Percentiles rank a stretch among this genome's conserved stretches.
phyloP scores from a whole-genome alignment of 1,140 invertebrate genomes.

The Ctenoplectra terminalis region DNA sequence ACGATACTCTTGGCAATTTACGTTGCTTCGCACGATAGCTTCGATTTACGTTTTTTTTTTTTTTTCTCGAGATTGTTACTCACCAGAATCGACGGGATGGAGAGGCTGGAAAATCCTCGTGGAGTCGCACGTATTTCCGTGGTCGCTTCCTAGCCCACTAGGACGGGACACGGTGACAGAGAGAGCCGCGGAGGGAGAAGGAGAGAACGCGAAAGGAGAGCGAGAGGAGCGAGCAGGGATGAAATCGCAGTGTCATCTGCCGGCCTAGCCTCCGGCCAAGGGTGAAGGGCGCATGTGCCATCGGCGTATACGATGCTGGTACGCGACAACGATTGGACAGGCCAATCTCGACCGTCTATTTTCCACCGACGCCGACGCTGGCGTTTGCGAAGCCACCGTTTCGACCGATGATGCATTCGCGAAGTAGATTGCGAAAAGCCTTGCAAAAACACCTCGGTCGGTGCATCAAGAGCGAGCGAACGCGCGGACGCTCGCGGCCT shows the following conservation, averaged over 20 bases:
- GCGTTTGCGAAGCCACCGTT: too few relatives aligned
- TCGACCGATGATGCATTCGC: conserved; percentile 11
- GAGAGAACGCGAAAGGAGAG: conserved; percentile 15
- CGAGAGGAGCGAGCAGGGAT: conserved; percentile 36
- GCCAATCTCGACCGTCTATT: conserved; percentile 44
- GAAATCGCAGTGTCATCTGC: conserved; percentile 57
- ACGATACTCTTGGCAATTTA: background rate
- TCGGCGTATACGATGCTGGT: background rate
- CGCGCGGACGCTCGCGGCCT: background rate
- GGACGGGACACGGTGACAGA: conserved; percentile 44
- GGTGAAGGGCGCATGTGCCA: conserved; percentile 57
- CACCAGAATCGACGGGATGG: conserved; percentile 39
- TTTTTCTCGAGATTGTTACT: too few relatives aligned
- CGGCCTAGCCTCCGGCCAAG: background rate
- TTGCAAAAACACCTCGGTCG: background rate
- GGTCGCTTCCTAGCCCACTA: conserved; percentile 23
- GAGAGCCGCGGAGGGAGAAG: conserved; percentile 1
- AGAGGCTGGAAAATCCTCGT: conserved; percentile 50
- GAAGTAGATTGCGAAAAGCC: conserved; percentile 19
- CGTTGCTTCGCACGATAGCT: background rate
- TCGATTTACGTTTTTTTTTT: too few relatives aligned
- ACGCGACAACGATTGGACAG: conserved; percentile 26
- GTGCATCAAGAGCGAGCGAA: background rate
- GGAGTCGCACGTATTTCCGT: conserved; percentile 47
- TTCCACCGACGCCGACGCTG: conserved; percentile 24